These are phyloP conservation scores for Premnoplex brunnescens DNA, from an alignment of 2,797 vertebrate genomes.

Conservation along the genomic window DNA sequence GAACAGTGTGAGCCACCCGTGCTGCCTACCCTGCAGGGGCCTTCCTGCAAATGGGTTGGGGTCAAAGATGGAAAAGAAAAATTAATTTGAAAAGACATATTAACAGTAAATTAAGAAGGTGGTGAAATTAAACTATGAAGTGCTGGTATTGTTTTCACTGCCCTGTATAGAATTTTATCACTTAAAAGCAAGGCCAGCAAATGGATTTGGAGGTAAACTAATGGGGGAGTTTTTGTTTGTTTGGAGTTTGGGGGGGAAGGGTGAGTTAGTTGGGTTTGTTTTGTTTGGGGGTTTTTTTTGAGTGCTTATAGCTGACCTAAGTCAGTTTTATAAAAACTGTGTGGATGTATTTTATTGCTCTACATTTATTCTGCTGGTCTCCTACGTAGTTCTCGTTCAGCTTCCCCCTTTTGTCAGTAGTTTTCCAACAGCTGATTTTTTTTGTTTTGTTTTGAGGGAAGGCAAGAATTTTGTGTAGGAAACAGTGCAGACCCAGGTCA, in stretches of 20 bases:
- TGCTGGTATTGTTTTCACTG: neutral
- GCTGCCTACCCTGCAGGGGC: neutral
- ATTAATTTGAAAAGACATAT: neutral
- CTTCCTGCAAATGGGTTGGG: neutral
- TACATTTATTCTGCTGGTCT: neutral
- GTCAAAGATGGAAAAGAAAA: neutral
- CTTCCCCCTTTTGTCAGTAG: neutral
- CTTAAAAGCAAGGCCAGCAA: neutral
- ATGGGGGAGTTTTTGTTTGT: neutral
- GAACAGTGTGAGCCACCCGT: neutral
- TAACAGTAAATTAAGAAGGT: neutral
- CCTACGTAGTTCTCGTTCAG: neutral
- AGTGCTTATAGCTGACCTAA: neutral
- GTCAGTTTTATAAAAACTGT: neutral
- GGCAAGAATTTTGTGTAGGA: neutral
- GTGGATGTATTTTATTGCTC: neutral
- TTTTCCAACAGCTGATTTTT: neutral
- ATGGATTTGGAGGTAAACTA: neutral
- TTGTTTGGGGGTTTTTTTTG: neutral
- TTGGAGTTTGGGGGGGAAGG: rapidly evolving
- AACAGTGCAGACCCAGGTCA: neutral
- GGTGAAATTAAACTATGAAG: neutral
- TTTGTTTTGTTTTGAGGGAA: neutral
- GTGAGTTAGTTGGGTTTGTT: rapidly evolving
- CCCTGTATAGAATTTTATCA: neutral